Conservation (phyloP, 2,113 vertebrate species). For the Rhinopomastus cyanomelas region DNA sequence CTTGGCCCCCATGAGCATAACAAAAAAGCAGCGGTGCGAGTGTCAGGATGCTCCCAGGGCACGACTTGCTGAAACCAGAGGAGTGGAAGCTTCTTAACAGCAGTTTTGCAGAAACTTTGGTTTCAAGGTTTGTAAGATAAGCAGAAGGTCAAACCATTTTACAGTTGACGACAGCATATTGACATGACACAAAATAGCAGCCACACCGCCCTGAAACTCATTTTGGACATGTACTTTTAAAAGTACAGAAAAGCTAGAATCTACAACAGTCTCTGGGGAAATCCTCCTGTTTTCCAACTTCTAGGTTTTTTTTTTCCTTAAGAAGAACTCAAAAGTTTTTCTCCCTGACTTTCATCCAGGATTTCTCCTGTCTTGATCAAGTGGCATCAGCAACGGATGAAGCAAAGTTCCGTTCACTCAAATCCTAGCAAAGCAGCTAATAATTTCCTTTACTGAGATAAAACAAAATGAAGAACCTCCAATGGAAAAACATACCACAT, state of each 20-base stretch:
- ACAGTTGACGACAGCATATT: background rate
- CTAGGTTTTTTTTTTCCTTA: background rate
- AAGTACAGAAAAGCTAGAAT: background rate
- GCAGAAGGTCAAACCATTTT: background rate
- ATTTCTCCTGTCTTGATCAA: background rate
- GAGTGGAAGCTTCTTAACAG: background rate
- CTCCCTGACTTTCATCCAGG: background rate
- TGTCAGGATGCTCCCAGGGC: background rate
- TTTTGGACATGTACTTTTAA: accelerated
- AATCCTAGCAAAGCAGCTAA: background rate
- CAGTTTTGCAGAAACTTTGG: background rate
- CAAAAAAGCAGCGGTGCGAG: background rate
- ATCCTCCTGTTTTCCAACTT: background rate
- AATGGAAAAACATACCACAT: background rate
- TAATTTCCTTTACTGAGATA: background rate
- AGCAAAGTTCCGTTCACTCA: too few relatives aligned
- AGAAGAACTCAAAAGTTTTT: accelerated
- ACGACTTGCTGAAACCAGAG: background rate
- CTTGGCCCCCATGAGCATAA: accelerated
- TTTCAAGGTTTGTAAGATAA: background rate
- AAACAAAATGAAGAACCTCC: background rate
- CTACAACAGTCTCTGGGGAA: background rate
- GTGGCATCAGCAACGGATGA: background rate
- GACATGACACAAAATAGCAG: background rate
- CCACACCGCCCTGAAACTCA: background rate